Conservation (phyloP, 2,888 invertebrate genomes). For the Papilio protenor region DNA sequence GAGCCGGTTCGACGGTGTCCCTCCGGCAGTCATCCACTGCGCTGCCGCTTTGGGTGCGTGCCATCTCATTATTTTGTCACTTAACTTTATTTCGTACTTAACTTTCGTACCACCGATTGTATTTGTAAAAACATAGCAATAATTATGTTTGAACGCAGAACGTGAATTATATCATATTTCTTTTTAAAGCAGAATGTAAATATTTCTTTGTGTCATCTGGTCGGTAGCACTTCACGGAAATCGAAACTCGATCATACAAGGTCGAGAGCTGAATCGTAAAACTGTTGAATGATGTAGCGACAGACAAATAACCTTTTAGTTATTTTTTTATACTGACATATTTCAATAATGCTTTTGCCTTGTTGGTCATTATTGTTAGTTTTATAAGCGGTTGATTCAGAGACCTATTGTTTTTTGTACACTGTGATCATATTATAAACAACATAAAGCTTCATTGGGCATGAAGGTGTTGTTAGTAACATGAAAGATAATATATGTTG, state of each 20-base stretch:
- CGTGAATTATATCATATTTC: neutral
- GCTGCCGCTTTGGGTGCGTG: slow-evolving; percentile 60
- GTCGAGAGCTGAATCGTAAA: slow-evolving; percentile 32
- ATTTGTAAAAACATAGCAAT: neutral
- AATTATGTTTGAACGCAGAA: neutral
- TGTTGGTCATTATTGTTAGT: neutral
- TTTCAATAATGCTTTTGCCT: neutral
- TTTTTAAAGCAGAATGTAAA: slow-evolving; percentile 26
- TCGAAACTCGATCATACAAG: slow-evolving; percentile 37
- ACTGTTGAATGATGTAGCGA: slow-evolving; percentile 15
- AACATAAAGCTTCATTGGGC: neutral
- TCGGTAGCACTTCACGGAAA: slow-evolving; percentile 35
- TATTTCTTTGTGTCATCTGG: slow-evolving; percentile 38
- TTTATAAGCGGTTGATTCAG: neutral
- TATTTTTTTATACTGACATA: neutral
- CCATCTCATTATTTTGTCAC: slow-evolving; percentile 63
- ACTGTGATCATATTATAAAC: slow-evolving; percentile 11
- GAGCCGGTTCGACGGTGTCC: slow-evolving; percentile 49
- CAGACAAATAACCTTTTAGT: slow-evolving; percentile 8
- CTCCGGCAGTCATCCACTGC: slow-evolving; percentile 50
- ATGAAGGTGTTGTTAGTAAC: neutral
- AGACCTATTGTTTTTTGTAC: neutral
- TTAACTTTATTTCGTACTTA: slow-evolving; percentile 53
- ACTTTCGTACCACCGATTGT: neutral
- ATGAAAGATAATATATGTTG: neutral